Evolutionary conservation across 1,140 invertebrate genomes (phyloP).

Genomic region (Drosophila kurseongensis): DNA sequence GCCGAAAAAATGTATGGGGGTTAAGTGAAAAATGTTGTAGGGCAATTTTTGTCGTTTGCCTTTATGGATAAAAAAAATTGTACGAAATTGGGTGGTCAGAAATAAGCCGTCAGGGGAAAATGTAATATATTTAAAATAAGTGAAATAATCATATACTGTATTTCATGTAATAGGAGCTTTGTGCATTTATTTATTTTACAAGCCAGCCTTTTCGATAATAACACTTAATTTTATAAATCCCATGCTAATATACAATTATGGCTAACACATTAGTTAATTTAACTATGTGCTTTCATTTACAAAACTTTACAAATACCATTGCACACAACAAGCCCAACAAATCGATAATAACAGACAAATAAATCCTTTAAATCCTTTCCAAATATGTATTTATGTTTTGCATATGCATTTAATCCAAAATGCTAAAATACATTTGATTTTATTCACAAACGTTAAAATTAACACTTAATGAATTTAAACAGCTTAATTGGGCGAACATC

Average conservation of each 20-base stretch:
- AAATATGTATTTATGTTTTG: not conserved
- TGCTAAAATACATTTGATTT: not conserved
- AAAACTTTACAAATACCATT: not conserved
- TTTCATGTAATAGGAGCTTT: no score
- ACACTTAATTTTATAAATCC: not conserved
- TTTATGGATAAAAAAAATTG: slow-evolving; percentile 10
- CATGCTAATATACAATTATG: not conserved
- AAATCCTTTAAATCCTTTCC: not conserved
- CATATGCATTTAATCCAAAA: not conserved
- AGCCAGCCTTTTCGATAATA: not conserved
- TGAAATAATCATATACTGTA: not conserved
- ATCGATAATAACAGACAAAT: not conserved
- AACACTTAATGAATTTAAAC: not conserved
- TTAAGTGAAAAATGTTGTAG: slow-evolving; percentile 50
- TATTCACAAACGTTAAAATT: not conserved
- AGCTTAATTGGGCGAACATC: not conserved
- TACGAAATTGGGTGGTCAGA: not conserved
- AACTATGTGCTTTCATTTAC: not conserved
- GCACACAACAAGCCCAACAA: not conserved
- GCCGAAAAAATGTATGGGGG: slow-evolving; percentile 20
- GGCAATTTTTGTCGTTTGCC: slow-evolving; percentile 18
- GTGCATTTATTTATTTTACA: no score
- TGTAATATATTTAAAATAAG: not conserved
- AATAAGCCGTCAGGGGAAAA: not conserved
- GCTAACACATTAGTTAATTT: not conserved